These are phyloP conservation scores for Aulostomus chinensis DNA, from an alignment of 2,797 vertebrate genomes.

Conservation along the genomic window DNA sequence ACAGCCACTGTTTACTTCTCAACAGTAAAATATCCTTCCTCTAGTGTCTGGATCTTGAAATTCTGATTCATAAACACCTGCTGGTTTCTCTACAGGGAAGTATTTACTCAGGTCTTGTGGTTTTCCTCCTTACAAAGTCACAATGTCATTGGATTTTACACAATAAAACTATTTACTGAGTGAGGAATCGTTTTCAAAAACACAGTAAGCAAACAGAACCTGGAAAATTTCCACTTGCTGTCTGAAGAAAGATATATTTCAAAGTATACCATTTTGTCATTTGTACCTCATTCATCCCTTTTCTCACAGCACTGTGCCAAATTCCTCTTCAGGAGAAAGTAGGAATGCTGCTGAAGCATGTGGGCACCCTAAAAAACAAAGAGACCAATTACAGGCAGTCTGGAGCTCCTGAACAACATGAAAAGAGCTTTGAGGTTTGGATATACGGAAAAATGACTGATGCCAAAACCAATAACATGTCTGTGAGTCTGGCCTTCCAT, in stretches of 20 bases:
- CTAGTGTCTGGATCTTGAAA: too few relatives aligned
- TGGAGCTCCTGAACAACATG: not conserved
- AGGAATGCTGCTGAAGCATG: slow-evolving; percentile 55
- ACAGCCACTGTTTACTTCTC: too few relatives aligned
- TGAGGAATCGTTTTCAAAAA: too few relatives aligned
- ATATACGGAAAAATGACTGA: slow-evolving; percentile 31
- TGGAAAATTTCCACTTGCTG: not conserved
- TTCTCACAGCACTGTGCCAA: slow-evolving; percentile 56
- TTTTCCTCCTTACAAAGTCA: too few relatives aligned
- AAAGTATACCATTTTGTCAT: not conserved
- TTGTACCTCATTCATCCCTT: slow-evolving; percentile 83
- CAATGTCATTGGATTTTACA: too few relatives aligned
- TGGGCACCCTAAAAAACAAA: slow-evolving; percentile 40
- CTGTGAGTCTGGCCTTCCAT: slow-evolving; percentile 5
- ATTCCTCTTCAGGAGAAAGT: slow-evolving; percentile 62
- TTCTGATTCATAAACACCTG: too few relatives aligned
- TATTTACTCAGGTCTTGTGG: too few relatives aligned
- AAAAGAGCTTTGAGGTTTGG: slow-evolving; percentile 14
- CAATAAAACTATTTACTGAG: too few relatives aligned
- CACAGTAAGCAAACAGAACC: not conserved
- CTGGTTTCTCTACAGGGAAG: too few relatives aligned
- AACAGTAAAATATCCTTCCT: too few relatives aligned
- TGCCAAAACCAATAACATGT: slow-evolving; percentile 35
- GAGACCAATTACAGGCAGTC: slow-evolving; percentile 5
- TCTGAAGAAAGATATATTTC: too few relatives aligned